Evolutionary conservation across 2,888 invertebrate genomes (phyloP), one percentile per base, ranked within the genome.

Genomic region (Iphiclides podalirius): DNA sequence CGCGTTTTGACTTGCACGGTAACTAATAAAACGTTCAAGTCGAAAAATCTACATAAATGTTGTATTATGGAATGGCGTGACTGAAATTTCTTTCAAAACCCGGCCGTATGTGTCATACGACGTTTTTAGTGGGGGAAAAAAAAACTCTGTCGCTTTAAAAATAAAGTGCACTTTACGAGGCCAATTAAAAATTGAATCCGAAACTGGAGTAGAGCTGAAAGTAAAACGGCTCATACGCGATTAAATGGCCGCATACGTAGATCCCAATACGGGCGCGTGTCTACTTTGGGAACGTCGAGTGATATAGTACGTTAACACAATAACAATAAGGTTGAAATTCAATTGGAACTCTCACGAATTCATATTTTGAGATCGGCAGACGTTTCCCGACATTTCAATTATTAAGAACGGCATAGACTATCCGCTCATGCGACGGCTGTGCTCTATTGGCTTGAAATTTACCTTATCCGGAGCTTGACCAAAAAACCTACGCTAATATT

Each of bases 41-140:
- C 12, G 34, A 42, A 28, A 49, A 45, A 34, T 34, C 42, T 45
- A 70, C 67, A 75, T 75, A 71, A 70, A 76, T 72, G 72, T 70
- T 44, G 44, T 44, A 43, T 26, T 73, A 67, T 69, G 66, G 62
- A 75, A 75, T 83, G 80, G 81, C 83, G 80, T 81, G 82, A 82
- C 79, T 79, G 70, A 74, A 76, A 71, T 71, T 72, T 72, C 70
- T 75, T 63, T 57, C 56, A 66, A 67, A 63, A 60, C 72, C 75
- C 75, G 67, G 69, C 68, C 78, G 72, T 64, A 81, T 64, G 54
- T 57, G 54, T 57, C 57, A 67, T 66, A 54, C 54, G 41, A 3
- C 26, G 46, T 38, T 42, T 54, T 57, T 62, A 55, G 57, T 59
- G 64, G n/a, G n/a, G n/a, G n/a, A 50, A 79, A 79, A 75, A 64